A percentile compares a stretch with the other conserved stretches of the same genome.
phyloP scores from a whole-genome alignment of 2,113 vertebrate genomes.

The Rhea pennata region DNA sequence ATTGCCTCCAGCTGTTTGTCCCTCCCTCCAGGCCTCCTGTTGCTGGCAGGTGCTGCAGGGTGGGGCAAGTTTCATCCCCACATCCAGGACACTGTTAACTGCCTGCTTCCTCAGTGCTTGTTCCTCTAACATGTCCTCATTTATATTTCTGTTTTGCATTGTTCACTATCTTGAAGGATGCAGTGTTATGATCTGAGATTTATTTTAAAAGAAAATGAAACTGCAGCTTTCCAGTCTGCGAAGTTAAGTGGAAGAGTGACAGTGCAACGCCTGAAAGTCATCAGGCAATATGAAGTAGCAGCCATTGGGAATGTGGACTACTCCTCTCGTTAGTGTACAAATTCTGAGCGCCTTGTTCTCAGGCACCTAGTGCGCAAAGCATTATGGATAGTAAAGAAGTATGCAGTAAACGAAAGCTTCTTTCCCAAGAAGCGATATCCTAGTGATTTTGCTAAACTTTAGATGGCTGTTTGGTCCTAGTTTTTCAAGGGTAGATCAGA shows the following conservation, averaged over 20 bases:
- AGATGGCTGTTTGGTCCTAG: background rate
- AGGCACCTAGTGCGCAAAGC: background rate
- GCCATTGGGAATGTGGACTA: background rate
- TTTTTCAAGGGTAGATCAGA: background rate
- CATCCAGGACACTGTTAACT: background rate
- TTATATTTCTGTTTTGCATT: background rate
- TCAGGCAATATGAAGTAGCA: background rate
- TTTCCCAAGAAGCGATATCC: background rate
- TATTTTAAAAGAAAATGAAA: background rate
- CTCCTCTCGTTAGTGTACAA: background rate
- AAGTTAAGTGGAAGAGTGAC: background rate
- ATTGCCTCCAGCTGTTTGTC: constrained; percentile 55
- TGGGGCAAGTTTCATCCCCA: background rate
- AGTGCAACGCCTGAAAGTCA: background rate
- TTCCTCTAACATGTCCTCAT: background rate
- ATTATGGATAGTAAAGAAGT: background rate
- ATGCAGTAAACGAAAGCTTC: background rate
- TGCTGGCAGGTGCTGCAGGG: constrained; percentile 44
- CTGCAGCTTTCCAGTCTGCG: fast-evolving
- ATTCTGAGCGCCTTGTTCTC: background rate
- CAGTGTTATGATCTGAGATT: background rate
- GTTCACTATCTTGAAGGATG: background rate
- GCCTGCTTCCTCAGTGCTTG: background rate
- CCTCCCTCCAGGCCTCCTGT: background rate
- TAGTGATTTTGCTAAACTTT: background rate